A percentile compares a stretch with the other conserved stretches of the same genome.
phyloP scores from a whole-genome alignment of 1,140 invertebrate species.

The Hestina assimilis region DNA sequence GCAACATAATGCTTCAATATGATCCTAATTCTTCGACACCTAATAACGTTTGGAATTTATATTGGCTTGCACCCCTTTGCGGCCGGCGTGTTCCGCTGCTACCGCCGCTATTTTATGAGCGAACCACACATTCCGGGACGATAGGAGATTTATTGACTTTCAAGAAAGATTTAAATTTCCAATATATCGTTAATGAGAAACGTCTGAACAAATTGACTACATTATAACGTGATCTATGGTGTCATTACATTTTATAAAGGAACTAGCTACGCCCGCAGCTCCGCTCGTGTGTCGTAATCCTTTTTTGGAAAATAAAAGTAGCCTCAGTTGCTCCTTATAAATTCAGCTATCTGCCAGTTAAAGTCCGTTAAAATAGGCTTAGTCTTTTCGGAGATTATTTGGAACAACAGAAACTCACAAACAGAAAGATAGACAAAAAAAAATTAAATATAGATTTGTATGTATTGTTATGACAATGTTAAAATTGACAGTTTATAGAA shows the following conservation, averaged over 20 bases:
- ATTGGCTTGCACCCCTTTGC: conserved; percentile 38
- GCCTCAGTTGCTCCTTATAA: no score
- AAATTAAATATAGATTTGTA: no score
- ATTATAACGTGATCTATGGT: neutral
- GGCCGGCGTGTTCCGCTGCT: conserved; percentile 28
- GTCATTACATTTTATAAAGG: neutral
- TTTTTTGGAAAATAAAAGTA: no score
- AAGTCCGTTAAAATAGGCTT: no score
- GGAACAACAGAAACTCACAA: no score
- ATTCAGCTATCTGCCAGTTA: no score
- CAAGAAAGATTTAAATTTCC: neutral
- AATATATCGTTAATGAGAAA: neutral
- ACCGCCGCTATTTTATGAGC: conserved; percentile 42
- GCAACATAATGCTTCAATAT: conserved; percentile 15
- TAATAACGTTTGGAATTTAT: conserved; percentile 44
- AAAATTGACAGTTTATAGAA: no score
- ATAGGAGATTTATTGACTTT: conserved; percentile 38
- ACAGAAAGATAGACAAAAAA: no score
- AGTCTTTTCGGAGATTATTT: no score
- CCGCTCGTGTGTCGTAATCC: no score
- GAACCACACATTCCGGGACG: conserved; percentile 32
- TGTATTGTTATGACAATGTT: no score
- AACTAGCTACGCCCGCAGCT: no score
- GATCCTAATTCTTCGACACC: conserved; percentile 26
- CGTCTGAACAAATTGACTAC: neutral